Evolutionary conservation across 1,140 invertebrate genomes (phyloP).

Genomic region (Plodia interpunctella): DNA sequence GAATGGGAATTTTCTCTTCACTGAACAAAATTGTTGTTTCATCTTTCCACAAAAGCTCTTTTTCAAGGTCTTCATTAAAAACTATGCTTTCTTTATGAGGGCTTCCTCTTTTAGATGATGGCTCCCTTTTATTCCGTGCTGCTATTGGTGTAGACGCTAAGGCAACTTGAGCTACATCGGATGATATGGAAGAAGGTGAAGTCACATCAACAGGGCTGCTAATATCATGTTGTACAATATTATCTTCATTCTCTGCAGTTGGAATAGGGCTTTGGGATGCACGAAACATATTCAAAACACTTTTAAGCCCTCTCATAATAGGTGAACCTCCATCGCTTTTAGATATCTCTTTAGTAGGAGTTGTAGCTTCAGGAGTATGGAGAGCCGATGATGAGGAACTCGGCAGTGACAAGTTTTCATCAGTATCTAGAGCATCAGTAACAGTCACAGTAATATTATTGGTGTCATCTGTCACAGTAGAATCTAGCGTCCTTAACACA

Average conservation of each 20-base stretch:
- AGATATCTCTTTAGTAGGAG: conserved; percentile 57
- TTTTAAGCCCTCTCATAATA: conserved; percentile 62
- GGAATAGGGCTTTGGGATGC: conserved; percentile 62
- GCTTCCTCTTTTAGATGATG: conserved; percentile 44
- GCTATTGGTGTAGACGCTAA: conserved; percentile 52
- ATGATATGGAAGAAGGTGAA: neutral
- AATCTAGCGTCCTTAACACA: conserved; percentile 31
- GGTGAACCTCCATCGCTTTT: conserved; percentile 52
- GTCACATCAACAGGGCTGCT: conserved; percentile 13
- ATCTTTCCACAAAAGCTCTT: conserved; percentile 64
- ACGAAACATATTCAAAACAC: conserved; percentile 65
- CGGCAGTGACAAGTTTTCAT: conserved; percentile 52
- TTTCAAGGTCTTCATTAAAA: conserved; percentile 63
- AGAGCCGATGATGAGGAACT: conserved; percentile 54
- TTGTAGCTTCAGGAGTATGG: conserved; percentile 59
- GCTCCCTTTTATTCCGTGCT: conserved; percentile 32
- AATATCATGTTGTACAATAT: conserved; percentile 18
- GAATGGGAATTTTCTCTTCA: conserved; percentile 60
- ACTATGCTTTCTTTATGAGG: conserved; percentile 55
- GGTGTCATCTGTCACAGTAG: conserved; percentile 22
- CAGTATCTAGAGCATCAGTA: conserved; percentile 33
- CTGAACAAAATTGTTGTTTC: conserved; percentile 60
- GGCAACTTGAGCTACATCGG: conserved; percentile 10
- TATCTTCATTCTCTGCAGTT: conserved; percentile 23
- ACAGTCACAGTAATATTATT: conserved; percentile 41